Percentiles rank a stretch among this genome's conserved stretches.
phyloP scores from a whole-genome alignment of 1,140 invertebrate species.

The Caenorhabditis briggsae region DNA sequence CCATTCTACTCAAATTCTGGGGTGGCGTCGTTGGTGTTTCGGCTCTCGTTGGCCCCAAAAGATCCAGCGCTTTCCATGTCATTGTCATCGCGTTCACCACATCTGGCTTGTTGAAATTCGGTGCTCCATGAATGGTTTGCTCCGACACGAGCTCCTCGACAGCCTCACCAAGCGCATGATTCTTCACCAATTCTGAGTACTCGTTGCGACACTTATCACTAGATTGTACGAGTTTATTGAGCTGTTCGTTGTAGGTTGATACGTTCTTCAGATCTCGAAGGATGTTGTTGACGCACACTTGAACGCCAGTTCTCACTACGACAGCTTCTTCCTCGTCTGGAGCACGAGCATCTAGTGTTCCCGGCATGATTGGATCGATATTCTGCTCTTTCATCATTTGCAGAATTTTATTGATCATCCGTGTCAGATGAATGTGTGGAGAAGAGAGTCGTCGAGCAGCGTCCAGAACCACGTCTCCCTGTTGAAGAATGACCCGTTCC shows the following conservation, averaged over 20 bases:
- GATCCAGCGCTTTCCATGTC: background rate
- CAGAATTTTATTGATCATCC: constrained; percentile 28
- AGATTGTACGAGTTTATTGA: background rate
- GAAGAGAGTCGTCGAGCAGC: background rate
- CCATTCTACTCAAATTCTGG: background rate
- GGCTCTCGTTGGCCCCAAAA: too few relatives aligned
- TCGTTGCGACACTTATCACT: background rate
- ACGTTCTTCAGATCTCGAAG: background rate
- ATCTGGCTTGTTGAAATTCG: background rate
- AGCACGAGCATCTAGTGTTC: background rate
- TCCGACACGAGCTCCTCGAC: background rate
- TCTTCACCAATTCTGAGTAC: background rate
- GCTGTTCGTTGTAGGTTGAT: background rate
- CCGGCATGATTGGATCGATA: constrained; percentile 26
- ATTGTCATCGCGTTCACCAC: constrained; percentile 8
- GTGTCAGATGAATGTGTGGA: constrained; percentile 18
- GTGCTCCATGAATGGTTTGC: background rate
- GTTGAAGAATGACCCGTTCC: constrained; percentile 31
- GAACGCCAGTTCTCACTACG: background rate
- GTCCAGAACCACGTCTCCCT: constrained; percentile 30
- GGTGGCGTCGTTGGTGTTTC: background rate
- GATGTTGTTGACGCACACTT: constrained; percentile 8
- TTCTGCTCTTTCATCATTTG: constrained; percentile 35
- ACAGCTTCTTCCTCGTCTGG: constrained; percentile 12
- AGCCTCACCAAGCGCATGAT: background rate